These are phyloP conservation scores for Drosophila sordidapex DNA, from an alignment of 2,888 invertebrate genomes.

Conservation along the genomic window DNA sequence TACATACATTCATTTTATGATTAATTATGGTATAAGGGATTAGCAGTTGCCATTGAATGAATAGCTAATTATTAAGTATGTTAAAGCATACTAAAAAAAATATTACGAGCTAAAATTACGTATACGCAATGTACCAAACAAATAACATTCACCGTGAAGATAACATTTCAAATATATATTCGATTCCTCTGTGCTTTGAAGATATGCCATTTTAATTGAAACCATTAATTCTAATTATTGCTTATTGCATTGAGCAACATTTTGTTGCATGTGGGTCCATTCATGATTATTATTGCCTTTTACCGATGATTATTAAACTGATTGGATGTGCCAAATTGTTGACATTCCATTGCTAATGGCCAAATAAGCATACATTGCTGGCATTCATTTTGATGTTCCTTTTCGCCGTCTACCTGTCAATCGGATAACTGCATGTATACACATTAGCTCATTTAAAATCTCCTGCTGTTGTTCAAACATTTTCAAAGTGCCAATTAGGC, in stretches of 20 bases:
- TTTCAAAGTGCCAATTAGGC: constrained; percentile 59
- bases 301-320: not conserved
- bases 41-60: not conserved
- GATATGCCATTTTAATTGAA: not conserved
- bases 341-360: not conserved
- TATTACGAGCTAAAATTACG: constrained; percentile 18
- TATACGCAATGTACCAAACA: constrained; percentile 40
- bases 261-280: not conserved
- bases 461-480: constrained; percentile 17
- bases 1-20: not conserved
- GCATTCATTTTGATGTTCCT: not conserved
- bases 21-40: not conserved
- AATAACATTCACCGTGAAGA: not conserved
- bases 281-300: not conserved
- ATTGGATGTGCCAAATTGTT: constrained; percentile 6
- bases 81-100: not conserved
- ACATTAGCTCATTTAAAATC: constrained; percentile 7
- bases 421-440: not conserved
- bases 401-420: not conserved
- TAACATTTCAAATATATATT: not conserved
- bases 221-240: not conserved
- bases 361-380: not conserved
- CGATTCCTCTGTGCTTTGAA: not conserved
- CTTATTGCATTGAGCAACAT: not conserved
- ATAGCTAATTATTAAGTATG: not conserved